Percentiles rank a stretch among this genome's conserved stretches.
phyloP scores from a whole-genome alignment of 2,797 vertebrate species.

The Falco berigora region DNA sequence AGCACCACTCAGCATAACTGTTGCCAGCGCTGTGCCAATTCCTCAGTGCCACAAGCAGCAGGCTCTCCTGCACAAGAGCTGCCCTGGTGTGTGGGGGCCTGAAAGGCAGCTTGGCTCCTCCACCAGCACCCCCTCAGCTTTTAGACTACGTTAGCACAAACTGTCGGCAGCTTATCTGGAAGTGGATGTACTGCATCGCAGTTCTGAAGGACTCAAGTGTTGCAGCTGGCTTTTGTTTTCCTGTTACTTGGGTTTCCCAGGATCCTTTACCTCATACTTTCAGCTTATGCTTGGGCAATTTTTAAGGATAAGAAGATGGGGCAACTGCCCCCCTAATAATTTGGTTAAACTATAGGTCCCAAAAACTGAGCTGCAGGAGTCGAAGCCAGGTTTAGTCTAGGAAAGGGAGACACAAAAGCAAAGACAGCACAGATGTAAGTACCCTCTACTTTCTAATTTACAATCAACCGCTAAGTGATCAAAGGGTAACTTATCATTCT shows the following conservation, averaged over 20 bases:
- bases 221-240: background rate
- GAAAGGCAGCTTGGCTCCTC: background rate
- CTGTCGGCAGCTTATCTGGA: background rate
- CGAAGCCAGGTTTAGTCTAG: background rate
- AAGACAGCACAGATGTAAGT: background rate
- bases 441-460: background rate
- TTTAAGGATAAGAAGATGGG: background rate
- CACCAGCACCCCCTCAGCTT: background rate
- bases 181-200: background rate
- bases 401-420: background rate
- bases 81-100: background rate
- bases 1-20: rapidly evolving
- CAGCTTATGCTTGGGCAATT: background rate
- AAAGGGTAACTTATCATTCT: background rate
- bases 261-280: background rate
- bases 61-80: background rate
- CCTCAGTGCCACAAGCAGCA: background rate
- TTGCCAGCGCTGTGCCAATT: background rate
- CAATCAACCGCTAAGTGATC: background rate
- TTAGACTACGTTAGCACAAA: background rate
- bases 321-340: background rate
- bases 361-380: background rate
- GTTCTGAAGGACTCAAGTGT: background rate
- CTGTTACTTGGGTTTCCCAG: background rate
- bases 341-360: background rate